These are phyloP conservation scores for Hirtodrosophila duncani DNA, from an alignment of 2,888 invertebrate species.

Conservation along the genomic window DNA sequence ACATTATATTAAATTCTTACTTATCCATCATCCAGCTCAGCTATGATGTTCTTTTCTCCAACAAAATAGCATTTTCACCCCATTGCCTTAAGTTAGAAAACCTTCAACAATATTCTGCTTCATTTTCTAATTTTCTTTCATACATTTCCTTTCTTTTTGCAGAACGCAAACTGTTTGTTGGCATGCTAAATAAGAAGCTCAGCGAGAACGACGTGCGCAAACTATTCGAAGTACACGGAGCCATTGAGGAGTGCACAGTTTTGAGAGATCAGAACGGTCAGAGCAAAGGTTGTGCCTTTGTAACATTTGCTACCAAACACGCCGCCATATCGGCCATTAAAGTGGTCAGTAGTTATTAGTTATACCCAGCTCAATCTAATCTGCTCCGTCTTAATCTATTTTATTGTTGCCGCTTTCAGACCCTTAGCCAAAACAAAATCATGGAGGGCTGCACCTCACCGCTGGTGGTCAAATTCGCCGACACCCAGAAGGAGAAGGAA, in stretches of 20 bases:
- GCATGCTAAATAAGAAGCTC: constrained; percentile 98
- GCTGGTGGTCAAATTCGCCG: constrained; percentile 98
- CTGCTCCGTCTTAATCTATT: background rate
- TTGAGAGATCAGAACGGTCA: constrained; percentile 95
- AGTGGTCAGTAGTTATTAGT: constrained; percentile 78
- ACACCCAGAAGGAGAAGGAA: constrained; percentile 99
- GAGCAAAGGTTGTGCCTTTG: constrained; percentile 99
- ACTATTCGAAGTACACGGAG: constrained; percentile 95
- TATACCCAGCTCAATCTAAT: background rate
- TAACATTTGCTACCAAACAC: constrained; percentile 98
- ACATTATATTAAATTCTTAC: no score
- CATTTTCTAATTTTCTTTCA: background rate
- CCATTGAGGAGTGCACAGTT: constrained; percentile 99
- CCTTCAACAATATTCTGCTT: no score
- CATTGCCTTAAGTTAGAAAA: no score
- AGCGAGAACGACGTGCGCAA: constrained; percentile 96
- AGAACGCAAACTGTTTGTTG: constrained; percentile 99
- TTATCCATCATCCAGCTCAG: no score
- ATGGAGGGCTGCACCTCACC: constrained; percentile 99
- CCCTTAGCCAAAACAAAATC: constrained; percentile 97
- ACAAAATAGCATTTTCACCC: no score
- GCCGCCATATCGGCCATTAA: constrained; percentile 98
- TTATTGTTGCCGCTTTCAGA: constrained; percentile 72
- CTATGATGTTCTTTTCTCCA: no score
- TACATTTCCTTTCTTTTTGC: constrained; percentile 60